Conservation (phyloP, 2,113 vertebrate species). For the Sinocyclocheilus grahami region DNA sequence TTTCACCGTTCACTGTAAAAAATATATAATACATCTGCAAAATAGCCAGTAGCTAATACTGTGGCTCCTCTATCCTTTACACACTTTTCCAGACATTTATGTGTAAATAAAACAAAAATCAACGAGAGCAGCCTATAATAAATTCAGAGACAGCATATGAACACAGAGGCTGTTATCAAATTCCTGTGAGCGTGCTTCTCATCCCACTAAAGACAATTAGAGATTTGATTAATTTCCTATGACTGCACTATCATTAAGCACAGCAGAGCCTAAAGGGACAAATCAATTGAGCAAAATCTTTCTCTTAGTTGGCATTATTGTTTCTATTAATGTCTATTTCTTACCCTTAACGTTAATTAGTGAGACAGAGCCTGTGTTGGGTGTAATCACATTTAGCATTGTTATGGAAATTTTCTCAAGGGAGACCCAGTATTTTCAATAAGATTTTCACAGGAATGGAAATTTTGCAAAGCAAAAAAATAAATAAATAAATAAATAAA, state of each 20-base stretch:
- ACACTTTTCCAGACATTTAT: neutral
- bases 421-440: too few relatives aligned
- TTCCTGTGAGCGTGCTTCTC: neutral
- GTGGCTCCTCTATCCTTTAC: neutral
- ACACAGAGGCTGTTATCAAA: constrained; percentile 29
- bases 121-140: constrained; percentile 24
- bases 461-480: too few relatives aligned
- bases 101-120: constrained; percentile 18
- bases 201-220: constrained; percentile 22
- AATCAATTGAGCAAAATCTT: neutral
- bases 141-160: neutral
- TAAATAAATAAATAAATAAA: too few relatives aligned
- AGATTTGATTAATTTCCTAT: constrained; percentile 17
- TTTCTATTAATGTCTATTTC: constrained; percentile 38
- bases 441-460: too few relatives aligned
- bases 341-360: constrained; percentile 25
- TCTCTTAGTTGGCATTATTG: neutral
- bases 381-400: neutral
- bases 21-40: neutral
- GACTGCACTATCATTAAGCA: neutral
- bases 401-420: neutral
- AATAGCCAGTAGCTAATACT: neutral
- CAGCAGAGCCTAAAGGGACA: neutral
- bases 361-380: neutral
- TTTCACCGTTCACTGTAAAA: neutral